Evolutionary conservation across 2,888 invertebrate species (phyloP), one percentile per base, ranked within the genome.

Genomic region (Thalpophila matura): DNA sequence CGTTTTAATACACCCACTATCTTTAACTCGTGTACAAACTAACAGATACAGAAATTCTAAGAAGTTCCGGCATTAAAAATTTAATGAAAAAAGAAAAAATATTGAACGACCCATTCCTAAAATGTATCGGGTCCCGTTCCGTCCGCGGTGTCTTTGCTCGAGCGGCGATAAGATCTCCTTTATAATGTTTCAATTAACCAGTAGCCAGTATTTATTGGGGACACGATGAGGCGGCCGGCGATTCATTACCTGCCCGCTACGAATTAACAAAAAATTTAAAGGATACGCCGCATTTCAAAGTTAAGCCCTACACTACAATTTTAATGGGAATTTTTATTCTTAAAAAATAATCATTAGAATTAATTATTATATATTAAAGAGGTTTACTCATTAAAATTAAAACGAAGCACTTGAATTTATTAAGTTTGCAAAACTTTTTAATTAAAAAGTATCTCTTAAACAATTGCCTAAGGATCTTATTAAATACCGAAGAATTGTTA

Each of bases 141-240:
- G 80, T 70, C 62, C 82, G 89, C 91, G 90, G 91, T 88, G 87
- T 87, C 91, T 91, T 91, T 91, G 87, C 82, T 73, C 79, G 62
- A 63, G 59, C 77, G 79, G 55, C 72, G 92, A 94, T 94, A 94
- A 93, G 86, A 93, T 94, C 93, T 87, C 79, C 75, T 88, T 91
- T 89, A 94, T 93, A 93, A 94, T 93, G 94, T 94, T 92, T 94
- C 94, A 94, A 94, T 94, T 94, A 94, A 94, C 91, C 94, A 93
- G 94, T 93, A 94, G 94, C 93, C 87, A 87, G 89, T 92, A 93
- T 92, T 94, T 93, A 93, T 92, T 91, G 89, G 91, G 86, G 91
- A 89, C 91, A 89, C 80, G 83, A 81, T 61, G 78, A 70, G 70
- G 72, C 66, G 83, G 79, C 80, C 84, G 79, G 64, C 86, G 87